Percentiles rank a stretch among this genome's conserved stretches.
These are phyloP conservation scores for Excalfactoria chinensis DNA, from an alignment of 2,113 vertebrate species.

Conservation along the genomic window DNA sequence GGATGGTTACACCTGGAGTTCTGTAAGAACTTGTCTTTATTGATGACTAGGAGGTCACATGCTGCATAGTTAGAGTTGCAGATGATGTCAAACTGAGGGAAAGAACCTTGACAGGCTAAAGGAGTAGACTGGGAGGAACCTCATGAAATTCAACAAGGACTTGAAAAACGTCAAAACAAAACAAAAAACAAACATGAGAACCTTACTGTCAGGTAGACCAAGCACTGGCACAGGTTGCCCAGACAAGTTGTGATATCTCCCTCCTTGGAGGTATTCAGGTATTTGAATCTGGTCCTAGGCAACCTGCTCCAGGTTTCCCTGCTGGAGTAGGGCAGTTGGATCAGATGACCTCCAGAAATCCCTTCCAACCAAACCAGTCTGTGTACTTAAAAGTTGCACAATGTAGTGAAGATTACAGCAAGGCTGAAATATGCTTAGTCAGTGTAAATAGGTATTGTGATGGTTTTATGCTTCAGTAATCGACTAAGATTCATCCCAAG, in stretches of 20 bases:
- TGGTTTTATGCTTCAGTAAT: constrained; percentile 23
- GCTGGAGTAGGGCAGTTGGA: background rate
- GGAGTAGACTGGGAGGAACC: background rate
- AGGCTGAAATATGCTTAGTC: constrained; percentile 11
- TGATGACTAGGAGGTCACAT: background rate
- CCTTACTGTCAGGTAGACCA: background rate
- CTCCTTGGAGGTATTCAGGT: background rate
- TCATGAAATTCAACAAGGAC: background rate
- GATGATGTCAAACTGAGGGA: background rate
- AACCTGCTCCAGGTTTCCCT: background rate
- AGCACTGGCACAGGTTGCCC: background rate
- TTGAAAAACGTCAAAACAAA: background rate
- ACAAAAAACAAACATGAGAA: background rate
- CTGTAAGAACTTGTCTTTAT: background rate
- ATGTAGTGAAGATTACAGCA: constrained; percentile 22
- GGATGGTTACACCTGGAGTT: background rate
- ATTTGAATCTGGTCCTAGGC: background rate
- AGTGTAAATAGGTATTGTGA: background rate
- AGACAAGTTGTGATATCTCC: background rate
- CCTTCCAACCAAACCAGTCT: background rate
- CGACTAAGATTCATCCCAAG: background rate
- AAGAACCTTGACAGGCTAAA: background rate
- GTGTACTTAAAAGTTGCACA: background rate
- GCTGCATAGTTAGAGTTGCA: background rate
- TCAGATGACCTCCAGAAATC: background rate